Evolutionary conservation across 1,140 invertebrate species (phyloP).

Genomic region (Saxidomus purpurata): DNA sequence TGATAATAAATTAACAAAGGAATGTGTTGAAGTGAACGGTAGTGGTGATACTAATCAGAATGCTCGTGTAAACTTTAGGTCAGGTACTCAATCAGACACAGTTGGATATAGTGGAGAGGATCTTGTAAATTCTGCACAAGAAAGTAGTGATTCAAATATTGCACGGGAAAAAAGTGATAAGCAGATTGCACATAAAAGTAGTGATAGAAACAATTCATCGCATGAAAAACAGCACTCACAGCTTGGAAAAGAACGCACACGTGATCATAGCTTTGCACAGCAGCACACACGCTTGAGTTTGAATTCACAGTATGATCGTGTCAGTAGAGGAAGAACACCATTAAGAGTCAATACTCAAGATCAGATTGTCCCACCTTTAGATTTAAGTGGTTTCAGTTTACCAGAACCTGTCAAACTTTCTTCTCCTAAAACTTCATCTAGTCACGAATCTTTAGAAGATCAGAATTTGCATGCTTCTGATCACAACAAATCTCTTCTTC

Average conservation of each 20-base stretch:
- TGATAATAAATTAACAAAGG: constrained; percentile 4
- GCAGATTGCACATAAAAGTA: neutral
- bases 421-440: neutral
- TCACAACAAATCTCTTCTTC: constrained; percentile 21
- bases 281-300: constrained; percentile 60
- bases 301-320: constrained; percentile 37
- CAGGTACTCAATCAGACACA: neutral
- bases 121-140: neutral
- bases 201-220: constrained; percentile 13
- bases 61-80: constrained; percentile 33
- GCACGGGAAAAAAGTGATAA: constrained; percentile 10
- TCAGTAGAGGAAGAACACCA: constrained; percentile 7
- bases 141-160: constrained; percentile 11
- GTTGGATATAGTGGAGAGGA: neutral
- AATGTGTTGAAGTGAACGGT: constrained; percentile 18
- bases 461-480: constrained; percentile 59
- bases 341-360: constrained; percentile 35
- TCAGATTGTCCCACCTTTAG: constrained; percentile 63
- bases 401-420: neutral
- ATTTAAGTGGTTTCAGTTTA: constrained; percentile 43
- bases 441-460: neutral
- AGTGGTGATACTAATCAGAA: constrained; percentile 26
- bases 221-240: constrained; percentile 5
- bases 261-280: constrained; percentile 35
- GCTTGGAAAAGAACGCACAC: constrained; percentile 18